A percentile compares a stretch with the other conserved stretches of the same genome.
Evolutionary conservation across 2,797 vertebrate species (phyloP).

Genomic region (Ptychadena robeensis): DNA sequence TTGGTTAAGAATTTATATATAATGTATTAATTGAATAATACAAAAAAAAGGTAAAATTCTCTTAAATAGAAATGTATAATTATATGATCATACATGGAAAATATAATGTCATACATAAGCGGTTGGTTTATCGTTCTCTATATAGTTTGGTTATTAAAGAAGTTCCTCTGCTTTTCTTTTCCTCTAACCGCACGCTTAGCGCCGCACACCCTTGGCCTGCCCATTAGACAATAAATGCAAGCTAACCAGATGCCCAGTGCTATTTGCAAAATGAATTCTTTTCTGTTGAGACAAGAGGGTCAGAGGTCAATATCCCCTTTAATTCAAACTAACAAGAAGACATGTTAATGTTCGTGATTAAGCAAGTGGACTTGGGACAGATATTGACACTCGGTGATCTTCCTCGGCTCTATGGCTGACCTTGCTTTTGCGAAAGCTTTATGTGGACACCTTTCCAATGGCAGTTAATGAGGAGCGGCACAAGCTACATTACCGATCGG

Average conservation of each 20-base stretch:
- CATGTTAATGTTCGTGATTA: constrained; percentile 61
- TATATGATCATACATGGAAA: too few species aligned
- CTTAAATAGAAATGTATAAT: too few species aligned
- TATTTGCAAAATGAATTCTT: constrained; percentile 54
- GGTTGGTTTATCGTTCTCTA: not conserved
- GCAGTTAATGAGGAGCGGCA: constrained; percentile 52
- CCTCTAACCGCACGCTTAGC: not conserved
- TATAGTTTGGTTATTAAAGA: not conserved
- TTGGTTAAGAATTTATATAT: too few species aligned
- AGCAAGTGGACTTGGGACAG: constrained; percentile 58
- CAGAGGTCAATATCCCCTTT: constrained; percentile 53
- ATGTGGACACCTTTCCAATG: constrained; percentile 53
- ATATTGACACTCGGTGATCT: constrained; percentile 55
- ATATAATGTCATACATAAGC: too few species aligned
- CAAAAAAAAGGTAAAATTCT: too few species aligned
- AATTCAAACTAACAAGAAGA: constrained; percentile 61
- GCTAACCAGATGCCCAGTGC: constrained; percentile 48
- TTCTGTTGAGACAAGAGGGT: constrained; percentile 51
- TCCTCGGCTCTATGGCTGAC: constrained; percentile 47
- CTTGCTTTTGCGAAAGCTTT: constrained; percentile 52
- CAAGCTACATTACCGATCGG: constrained; percentile 49
- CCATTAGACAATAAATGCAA: constrained; percentile 35
- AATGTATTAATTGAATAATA: too few species aligned
- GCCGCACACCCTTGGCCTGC: constrained; percentile 23
- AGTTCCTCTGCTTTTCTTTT: not conserved